Conservation (phyloP, 1,140 invertebrate species). For the Pogonognathellus flavescens region DNA sequence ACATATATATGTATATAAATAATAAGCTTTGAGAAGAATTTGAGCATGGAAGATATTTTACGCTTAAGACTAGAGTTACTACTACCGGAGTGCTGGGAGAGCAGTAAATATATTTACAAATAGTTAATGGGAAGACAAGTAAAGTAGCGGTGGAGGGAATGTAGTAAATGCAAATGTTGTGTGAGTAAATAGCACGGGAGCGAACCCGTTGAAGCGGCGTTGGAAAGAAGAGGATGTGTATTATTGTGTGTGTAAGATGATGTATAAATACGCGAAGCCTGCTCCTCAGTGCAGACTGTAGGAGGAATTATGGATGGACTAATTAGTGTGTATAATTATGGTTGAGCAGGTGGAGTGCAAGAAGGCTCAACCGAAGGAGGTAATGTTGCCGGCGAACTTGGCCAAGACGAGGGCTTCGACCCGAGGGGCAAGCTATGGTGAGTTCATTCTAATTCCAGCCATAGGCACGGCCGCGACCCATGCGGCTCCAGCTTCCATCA, state of each 20-base stretch:
- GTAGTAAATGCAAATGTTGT: not conserved
- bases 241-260: slow-evolving; percentile 17
- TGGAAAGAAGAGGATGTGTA: too few species aligned
- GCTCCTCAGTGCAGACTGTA: slow-evolving; percentile 24
- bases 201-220: too few species aligned
- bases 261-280: not conserved
- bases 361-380: slow-evolving; percentile 99
- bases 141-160: too few species aligned
- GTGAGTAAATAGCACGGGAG: not conserved
- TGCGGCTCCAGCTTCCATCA: slow-evolving; percentile 70
- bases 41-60: too few species aligned
- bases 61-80: too few species aligned
- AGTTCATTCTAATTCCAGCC: slow-evolving; percentile 85
- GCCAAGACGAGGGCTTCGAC: slow-evolving; percentile 92
- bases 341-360: slow-evolving; percentile 96
- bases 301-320: slow-evolving; percentile 53
- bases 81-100: too few species aligned
- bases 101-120: too few species aligned
- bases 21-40: too few species aligned
- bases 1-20: too few species aligned
- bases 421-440: slow-evolving; percentile 90
- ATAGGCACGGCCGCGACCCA: slow-evolving; percentile 65
- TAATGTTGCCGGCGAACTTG: slow-evolving; percentile 95
- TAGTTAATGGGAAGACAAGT: too few species aligned
- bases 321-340: slow-evolving; percentile 60